Evolutionary conservation across 2,797 vertebrate genomes (phyloP).

Genomic region (Muscicapa striata): DNA sequence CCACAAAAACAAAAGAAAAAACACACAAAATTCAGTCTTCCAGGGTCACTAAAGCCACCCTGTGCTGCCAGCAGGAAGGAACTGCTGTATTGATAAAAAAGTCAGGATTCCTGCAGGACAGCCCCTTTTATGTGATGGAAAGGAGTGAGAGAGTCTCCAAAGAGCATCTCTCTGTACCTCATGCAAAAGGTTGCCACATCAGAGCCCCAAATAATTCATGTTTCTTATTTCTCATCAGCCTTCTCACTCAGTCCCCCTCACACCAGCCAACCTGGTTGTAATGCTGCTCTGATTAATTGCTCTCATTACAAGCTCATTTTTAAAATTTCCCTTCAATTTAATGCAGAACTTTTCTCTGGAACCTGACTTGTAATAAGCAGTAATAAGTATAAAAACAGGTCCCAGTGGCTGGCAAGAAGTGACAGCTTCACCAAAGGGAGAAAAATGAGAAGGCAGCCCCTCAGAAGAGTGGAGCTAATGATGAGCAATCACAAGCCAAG

Average conservation of each 20-base stretch:
- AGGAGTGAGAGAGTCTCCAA: background rate
- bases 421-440: background rate
- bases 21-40: too few species aligned
- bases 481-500: background rate
- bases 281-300: slow-evolving; percentile 50
- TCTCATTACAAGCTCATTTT: slow-evolving; percentile 55
- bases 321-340: slow-evolving; percentile 31
- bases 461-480: background rate
- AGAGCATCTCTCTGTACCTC: background rate
- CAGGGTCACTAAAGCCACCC: background rate
- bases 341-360: slow-evolving; percentile 16
- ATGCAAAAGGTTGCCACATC: background rate
- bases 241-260: background rate
- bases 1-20: too few species aligned
- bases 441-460: background rate
- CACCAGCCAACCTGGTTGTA: background rate
- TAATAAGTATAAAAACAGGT: background rate
- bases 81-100: background rate
- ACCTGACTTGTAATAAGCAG: background rate
- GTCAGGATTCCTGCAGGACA: background rate
- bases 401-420: background rate
- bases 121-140: background rate
- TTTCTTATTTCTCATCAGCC: slow-evolving; percentile 23
- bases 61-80: background rate
- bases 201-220: background rate